Base-by-base conservation (phyloP, 2,888 invertebrate species). In the Candidula unifasciata region DNA sequence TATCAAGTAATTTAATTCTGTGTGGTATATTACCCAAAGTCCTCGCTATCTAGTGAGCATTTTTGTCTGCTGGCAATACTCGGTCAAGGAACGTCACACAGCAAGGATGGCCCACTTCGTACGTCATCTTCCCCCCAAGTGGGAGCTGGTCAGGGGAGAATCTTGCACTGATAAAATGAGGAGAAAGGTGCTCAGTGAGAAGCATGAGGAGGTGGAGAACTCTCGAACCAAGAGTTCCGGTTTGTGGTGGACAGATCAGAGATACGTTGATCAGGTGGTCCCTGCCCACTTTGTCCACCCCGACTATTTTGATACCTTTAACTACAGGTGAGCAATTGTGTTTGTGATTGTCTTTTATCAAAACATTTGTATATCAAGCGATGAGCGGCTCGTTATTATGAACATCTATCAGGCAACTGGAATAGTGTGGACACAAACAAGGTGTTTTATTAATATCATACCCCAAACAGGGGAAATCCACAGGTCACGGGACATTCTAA, bases 91-190 rank as follows among this genome's bases (percentile, higher is more conserved):
- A 37, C 24, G 24, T 37, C 10, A 16, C 2, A n/a, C 18, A 71
- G 71, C 13, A 71, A 24, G 21, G 18, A 84, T 84, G 84, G 77
- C 84, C 21, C 44, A 79, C 27, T 73, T 79, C 27, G 44, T 79
- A 1, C 37, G 52, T 6, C 83, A 83, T 54, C 27, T 27, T 21
- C 60, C 69, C 13, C 44, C 64, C 1, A n/a, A 21, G 21, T 80
- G 80, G 80, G 80, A 84, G 66, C 54, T 84, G 10, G 37, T 54
- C 27, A 64, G 84, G 66, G 35, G 33, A 13, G 84, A 84, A n/a
- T 44, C 80, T 35, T 6, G 33, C n/a, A 54, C 60, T 18, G n/a
- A 35, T 2, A 21, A 52, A 44, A 16, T 6, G 8, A 44, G 74
- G 18, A 37, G 84, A 10, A 66, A 73, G 57, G 80, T 16, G 2